Evolutionary conservation across 2,113 vertebrate species (phyloP).

Genomic region (Sander lucioperca): DNA sequence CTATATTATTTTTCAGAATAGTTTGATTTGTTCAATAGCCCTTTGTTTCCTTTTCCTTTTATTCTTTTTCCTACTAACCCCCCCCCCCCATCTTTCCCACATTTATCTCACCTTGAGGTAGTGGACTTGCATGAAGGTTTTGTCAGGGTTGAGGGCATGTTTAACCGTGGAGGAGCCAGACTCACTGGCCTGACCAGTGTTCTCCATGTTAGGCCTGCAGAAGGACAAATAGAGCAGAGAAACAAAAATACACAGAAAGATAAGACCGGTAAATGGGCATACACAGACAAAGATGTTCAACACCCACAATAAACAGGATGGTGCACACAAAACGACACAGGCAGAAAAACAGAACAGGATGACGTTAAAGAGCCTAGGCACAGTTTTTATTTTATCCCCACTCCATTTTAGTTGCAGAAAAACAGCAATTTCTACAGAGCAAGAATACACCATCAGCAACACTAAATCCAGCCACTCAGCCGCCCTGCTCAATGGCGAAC

Average conservation of each 20-base stretch:
- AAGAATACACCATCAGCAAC: slow-evolving; percentile 63
- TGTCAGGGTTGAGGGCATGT: slow-evolving; percentile 94
- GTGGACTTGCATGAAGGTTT: slow-evolving; percentile 96
- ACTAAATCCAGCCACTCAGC: slow-evolving; percentile 63
- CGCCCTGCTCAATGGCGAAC: slow-evolving; percentile 54
- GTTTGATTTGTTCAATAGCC: background rate
- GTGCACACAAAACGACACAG: background rate
- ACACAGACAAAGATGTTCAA: slow-evolving; percentile 31
- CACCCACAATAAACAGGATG: slow-evolving; percentile 5
- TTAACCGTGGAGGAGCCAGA: slow-evolving; percentile 92
- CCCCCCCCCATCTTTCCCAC: background rate
- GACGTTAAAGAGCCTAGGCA: background rate
- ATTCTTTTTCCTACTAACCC: background rate
- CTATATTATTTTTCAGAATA: background rate
- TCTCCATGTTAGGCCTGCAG: slow-evolving; percentile 92
- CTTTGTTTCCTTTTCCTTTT: slow-evolving; percentile 1
- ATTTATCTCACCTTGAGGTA: slow-evolving; percentile 92
- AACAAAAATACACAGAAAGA: slow-evolving; percentile 14
- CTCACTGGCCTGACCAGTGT: slow-evolving; percentile 88
- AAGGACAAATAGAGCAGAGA: slow-evolving; percentile 36
- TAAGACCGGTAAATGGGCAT: slow-evolving; percentile 10
- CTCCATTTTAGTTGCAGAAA: slow-evolving; percentile 34
- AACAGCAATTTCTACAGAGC: slow-evolving; percentile 52
- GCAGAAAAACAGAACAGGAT: slow-evolving; percentile 10
- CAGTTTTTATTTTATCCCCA: background rate